These are phyloP conservation scores for Ochropleura plecta DNA, from an alignment of 2,888 invertebrate species.

Conservation along the genomic window DNA sequence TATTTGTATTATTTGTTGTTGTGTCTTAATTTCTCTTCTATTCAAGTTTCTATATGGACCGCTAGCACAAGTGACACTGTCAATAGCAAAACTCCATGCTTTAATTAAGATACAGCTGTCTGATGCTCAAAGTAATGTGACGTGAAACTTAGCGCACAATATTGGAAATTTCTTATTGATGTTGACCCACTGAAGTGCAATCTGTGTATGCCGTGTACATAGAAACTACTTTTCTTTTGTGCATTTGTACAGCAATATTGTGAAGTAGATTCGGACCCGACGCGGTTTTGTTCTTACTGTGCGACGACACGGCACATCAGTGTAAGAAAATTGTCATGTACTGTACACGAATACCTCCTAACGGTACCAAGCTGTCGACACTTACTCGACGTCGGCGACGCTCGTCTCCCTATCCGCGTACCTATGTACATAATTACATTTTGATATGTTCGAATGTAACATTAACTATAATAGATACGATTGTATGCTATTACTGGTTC, in stretches of 20 bases:
- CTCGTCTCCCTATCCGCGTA: slow-evolving; percentile 57
- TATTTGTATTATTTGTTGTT: slow-evolving; percentile 90
- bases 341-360: slow-evolving; percentile 44
- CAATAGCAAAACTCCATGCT: slow-evolving; percentile 90
- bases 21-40: slow-evolving; percentile 82
- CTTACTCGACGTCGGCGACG: slow-evolving; percentile 31
- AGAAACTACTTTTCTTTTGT: slow-evolving; percentile 82
- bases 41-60: slow-evolving; percentile 74
- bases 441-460: slow-evolving; percentile 54
- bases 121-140: slow-evolving; percentile 89
- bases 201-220: slow-evolving; percentile 87
- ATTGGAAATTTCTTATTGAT: slow-evolving; percentile 86
- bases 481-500: slow-evolving; percentile 62
- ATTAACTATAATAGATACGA: slow-evolving; percentile 48
- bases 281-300: slow-evolving; percentile 65
- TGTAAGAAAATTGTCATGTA: slow-evolving; percentile 30
- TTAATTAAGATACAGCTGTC: slow-evolving; percentile 88
- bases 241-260: slow-evolving; percentile 85
- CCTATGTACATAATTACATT: slow-evolving; percentile 54
- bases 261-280: slow-evolving; percentile 73
- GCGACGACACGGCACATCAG: slow-evolving; percentile 50
- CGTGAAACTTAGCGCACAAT: slow-evolving; percentile 90
- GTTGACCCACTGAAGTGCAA: slow-evolving; percentile 86
- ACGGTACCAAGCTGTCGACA: slow-evolving; percentile 11
- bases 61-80: slow-evolving; percentile 83